A percentile compares a stretch with the other conserved stretches of the same genome.
These are phyloP conservation scores for Drosophila ananassae DNA, from an alignment of 1,140 invertebrate species.

Conservation along the genomic window DNA sequence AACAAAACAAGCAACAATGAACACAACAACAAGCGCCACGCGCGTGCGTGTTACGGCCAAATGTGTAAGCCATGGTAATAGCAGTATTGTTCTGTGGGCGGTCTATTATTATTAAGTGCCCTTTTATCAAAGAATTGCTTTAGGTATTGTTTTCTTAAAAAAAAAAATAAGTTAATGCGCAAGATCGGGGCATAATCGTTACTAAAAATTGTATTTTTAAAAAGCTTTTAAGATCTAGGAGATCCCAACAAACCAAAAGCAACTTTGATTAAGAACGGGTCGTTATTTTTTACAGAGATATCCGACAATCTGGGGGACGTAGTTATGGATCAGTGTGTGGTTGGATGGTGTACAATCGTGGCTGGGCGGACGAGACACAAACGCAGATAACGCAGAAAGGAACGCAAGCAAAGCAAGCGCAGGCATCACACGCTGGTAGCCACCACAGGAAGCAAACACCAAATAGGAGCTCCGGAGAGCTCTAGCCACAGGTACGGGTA, in stretches of 20 bases:
- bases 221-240: no score
- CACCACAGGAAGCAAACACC: constrained; percentile 26
- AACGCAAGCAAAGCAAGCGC: constrained; percentile 38
- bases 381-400: constrained; percentile 48
- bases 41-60: constrained; percentile 75
- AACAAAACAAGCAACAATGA: constrained; percentile 78
- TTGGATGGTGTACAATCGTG: constrained; percentile 13
- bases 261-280: neutral
- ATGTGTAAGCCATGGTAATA: constrained; percentile 36
- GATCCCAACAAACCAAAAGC: no score
- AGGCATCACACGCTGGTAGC: constrained; percentile 43
- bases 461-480: constrained; percentile 1
- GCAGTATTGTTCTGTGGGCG: constrained; percentile 14
- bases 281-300: neutral
- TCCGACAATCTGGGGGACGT: neutral
- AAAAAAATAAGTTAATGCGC: no score
- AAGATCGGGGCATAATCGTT: no score
- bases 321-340: constrained; percentile 7
- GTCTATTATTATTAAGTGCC: constrained; percentile 21
- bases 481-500: constrained; percentile 1
- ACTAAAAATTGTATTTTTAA: no score
- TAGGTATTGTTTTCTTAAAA: no score
- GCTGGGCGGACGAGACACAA: constrained; percentile 58
- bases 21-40: constrained; percentile 81
- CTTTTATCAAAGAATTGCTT: neutral